phyloP scores from a whole-genome alignment of 2,113 vertebrate species.

The Podarcis raffonei region DNA sequence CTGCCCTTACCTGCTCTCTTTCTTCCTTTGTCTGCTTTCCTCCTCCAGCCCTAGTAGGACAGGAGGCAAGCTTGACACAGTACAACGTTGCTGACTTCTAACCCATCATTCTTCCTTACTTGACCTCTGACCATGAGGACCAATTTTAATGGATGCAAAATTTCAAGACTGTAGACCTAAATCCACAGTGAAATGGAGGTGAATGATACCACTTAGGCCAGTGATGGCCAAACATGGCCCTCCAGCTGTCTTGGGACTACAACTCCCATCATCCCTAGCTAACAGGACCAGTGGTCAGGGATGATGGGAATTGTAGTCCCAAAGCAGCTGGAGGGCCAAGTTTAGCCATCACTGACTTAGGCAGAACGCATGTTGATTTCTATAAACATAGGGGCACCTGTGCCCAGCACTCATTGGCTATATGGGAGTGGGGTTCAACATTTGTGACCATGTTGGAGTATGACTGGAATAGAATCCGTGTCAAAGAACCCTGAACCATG shows the following conservation, averaged over 20 bases:
- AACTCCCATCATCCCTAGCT: no score
- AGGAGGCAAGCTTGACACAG: no score
- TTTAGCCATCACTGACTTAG: not conserved
- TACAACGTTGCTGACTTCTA: not conserved
- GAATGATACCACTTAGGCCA: not conserved
- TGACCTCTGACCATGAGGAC: not conserved
- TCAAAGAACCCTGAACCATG: not conserved
- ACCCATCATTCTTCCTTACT: not conserved
- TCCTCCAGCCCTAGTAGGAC: not conserved
- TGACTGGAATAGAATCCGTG: not conserved
- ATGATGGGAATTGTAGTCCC: no score
- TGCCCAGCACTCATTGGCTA: not conserved
- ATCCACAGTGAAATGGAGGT: not conserved
- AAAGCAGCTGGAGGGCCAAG: no score
- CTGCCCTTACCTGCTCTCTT: no score
- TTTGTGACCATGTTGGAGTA: not conserved
- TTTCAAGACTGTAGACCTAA: not conserved
- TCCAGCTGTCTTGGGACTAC: no score
- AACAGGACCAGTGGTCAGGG: no score
- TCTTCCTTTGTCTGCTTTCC: not conserved
- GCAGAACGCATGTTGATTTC: not conserved
- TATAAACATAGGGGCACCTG: not conserved
- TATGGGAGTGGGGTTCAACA: not conserved
- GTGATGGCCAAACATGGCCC: no score
- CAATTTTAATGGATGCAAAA: not conserved